Base-by-base conservation (phyloP, 2,797 vertebrate genomes). In the Balearica regulorum region DNA sequence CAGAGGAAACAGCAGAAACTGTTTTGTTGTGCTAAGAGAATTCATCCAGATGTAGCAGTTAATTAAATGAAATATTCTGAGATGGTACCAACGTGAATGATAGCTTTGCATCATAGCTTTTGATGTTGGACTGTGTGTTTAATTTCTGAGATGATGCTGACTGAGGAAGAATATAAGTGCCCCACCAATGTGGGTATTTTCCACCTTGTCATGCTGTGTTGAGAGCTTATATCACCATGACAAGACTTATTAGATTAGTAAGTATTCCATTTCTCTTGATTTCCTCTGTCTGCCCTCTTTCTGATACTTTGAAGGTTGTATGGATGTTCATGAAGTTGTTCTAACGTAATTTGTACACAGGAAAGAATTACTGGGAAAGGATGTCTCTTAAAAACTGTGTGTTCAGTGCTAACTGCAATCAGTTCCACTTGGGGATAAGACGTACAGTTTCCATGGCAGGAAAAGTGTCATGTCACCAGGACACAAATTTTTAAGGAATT, bases 241-340 rank as follows among this genome's bases (percentile, higher is more conserved):
- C 84, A 91, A 88, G 87, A 58, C 84, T 96, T 92, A 92, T 94
- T 96, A 91, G 90, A 87, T 94, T 94, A 95, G 62, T 55, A 53
- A 81, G 44, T 94, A 92, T 92, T 92, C 72, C 87, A 68, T 83
- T 95, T 91, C 76, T 96, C 79, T 93, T 91, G 62, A 90, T 94
- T 93, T 91, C 90, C 80, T 92, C 92, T 80, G 41, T 82, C 84
- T 92, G 54, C 29, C 76, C 71, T 65, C 65, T 86, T 90, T 92
- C 70, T 90, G 72, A 79, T 91, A 79, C 79, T 92, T 92, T 75
- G 87, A 96, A 96, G 76, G 35, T 62, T 94, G 49, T 79, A 31
- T 78, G 77, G 51, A 60, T 79, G 66, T 49, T 93, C 76, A 49
- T 82, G 69, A 88, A 95, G 90, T 89, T 85, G 37, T 91, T 90